These are phyloP conservation scores for Chromis chromis DNA, from an alignment of 2,797 vertebrate genomes.

Conservation along the genomic window DNA sequence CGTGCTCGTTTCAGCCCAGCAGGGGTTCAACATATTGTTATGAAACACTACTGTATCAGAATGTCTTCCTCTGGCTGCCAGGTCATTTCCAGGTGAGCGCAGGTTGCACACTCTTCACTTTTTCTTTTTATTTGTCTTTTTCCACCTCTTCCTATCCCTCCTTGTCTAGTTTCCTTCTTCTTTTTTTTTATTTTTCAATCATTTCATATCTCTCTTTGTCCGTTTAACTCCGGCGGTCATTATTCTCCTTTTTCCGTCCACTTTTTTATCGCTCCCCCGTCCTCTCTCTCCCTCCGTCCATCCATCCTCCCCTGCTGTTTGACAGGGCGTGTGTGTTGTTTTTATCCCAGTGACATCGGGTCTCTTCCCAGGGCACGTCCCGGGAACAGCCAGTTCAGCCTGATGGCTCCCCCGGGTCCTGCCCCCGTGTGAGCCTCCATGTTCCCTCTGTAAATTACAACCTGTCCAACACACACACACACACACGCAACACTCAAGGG, in stretches of 20 bases:
- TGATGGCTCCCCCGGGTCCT: slow-evolving; percentile 75
- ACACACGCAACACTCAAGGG: slow-evolving; percentile 29
- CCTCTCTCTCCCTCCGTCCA: slow-evolving; percentile 63
- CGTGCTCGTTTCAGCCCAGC: slow-evolving; percentile 23
- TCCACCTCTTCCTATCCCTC: slow-evolving; percentile 41
- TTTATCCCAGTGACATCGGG: slow-evolving; percentile 79
- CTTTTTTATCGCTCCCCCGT: slow-evolving; percentile 50
- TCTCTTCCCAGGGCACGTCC: slow-evolving; percentile 83
- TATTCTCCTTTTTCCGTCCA: slow-evolving; percentile 56
- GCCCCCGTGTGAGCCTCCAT: slow-evolving; percentile 68
- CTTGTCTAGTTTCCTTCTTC: slow-evolving; percentile 39
- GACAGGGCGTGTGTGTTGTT: slow-evolving; percentile 82
- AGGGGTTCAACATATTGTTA: slow-evolving; percentile 37
- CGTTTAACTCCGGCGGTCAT: slow-evolving; percentile 42
- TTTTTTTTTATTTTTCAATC: slow-evolving; percentile 31
- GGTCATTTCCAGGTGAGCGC: slow-evolving; percentile 48
- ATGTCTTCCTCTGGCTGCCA: slow-evolving; percentile 40
- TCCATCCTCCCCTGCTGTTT: slow-evolving; percentile 66
- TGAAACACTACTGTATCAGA: slow-evolving; percentile 31
- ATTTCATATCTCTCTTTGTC: slow-evolving; percentile 47
- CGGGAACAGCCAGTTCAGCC: slow-evolving; percentile 69
- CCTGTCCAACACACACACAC: slow-evolving; percentile 60
- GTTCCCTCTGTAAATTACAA: slow-evolving; percentile 76
- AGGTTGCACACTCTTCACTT: slow-evolving; percentile 21
- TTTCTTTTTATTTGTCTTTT: slow-evolving; percentile 54